These are phyloP conservation scores for Denticeps clupeoides DNA, from an alignment of 2,797 vertebrate genomes.

Conservation along the genomic window DNA sequence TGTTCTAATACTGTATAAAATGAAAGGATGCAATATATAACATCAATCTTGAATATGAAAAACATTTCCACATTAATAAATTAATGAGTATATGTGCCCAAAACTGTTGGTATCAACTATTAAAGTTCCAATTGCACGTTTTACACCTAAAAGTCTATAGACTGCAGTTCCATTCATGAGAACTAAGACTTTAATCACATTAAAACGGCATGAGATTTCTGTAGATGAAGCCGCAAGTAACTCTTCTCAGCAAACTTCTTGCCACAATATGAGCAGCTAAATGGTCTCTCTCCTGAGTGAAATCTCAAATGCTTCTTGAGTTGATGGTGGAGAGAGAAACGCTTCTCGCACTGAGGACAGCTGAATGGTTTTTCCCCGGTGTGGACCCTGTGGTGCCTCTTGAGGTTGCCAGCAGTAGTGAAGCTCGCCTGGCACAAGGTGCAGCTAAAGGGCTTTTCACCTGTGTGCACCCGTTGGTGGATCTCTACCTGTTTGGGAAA, in stretches of 20 bases:
- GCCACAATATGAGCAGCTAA: slow-evolving; percentile 3
- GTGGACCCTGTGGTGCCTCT: background rate
- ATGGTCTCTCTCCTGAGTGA: slow-evolving; percentile 3
- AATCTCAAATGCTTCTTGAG: background rate
- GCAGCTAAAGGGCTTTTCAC: slow-evolving; percentile 1
- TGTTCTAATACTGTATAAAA: too few relatives aligned
- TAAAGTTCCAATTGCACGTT: too few relatives aligned
- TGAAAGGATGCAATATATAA: too few relatives aligned
- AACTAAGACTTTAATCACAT: background rate
- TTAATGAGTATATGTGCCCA: too few relatives aligned
- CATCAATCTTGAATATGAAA: too few relatives aligned
- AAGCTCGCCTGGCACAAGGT: background rate
- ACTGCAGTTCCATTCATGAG: too few relatives aligned
- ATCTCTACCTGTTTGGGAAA: background rate
- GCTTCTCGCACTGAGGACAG: background rate
- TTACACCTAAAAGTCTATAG: too few relatives aligned
- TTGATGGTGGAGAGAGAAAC: background rate
- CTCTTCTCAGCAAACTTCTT: slow-evolving; percentile 7
- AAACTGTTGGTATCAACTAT: too few relatives aligned
- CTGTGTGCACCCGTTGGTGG: background rate
- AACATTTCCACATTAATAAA: too few relatives aligned
- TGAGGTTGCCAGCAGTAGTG: background rate
- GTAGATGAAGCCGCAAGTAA: slow-evolving; percentile 15
- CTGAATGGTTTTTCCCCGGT: background rate
- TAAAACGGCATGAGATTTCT: slow-evolving; percentile 4